Evolutionary conservation across 1,140 invertebrate genomes (phyloP), one percentile per base, ranked within the genome.

Genomic region (Drosophila auraria): DNA sequence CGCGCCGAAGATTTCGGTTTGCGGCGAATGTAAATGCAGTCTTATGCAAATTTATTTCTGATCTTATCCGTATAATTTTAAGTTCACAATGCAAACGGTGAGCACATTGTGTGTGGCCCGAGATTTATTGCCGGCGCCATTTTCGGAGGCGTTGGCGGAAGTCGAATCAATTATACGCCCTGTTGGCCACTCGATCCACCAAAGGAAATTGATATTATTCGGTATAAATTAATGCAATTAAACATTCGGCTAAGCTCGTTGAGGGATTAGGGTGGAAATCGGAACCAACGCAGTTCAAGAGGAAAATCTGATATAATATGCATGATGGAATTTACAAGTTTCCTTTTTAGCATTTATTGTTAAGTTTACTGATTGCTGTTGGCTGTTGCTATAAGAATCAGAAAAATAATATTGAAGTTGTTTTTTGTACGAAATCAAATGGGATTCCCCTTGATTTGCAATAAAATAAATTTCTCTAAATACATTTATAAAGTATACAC

Each of bases 121-220:
- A 62, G 78, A 80, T 71, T 81, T 87, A 75, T 83, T 66, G 80
- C 60, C 49, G 44, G 42, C 60, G 65, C 69, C 74, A 78, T 83
- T 87, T 87, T 83, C 79, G 78, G 68, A 77, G 71, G 78, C 77
- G 80, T 68, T 70, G 70, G 63, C 78, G 84, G 84, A 89, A 84
- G 80, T 89, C 70, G 61, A 89, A 89, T 89, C 84, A 89, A 89
- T 89, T 89, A 89, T 81, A 84, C 84, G 86, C 86, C 84, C 81
- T 69, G 84, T 89, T 89, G 50, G 84, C 56, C 73, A 73, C 72
- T 84, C 74, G 61, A 63, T 60, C 78, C 74, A 87, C 74, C 74
- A 84, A 73, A 79, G 84, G 84, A 89, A 89, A 89, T 89, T 65
- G 78, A 81, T 84, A 87, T 78, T 65, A 84, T 87, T 78, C 54